Conservation (phyloP, 1,140 invertebrate genomes). For the Ceratosolen solmsi region DNA sequence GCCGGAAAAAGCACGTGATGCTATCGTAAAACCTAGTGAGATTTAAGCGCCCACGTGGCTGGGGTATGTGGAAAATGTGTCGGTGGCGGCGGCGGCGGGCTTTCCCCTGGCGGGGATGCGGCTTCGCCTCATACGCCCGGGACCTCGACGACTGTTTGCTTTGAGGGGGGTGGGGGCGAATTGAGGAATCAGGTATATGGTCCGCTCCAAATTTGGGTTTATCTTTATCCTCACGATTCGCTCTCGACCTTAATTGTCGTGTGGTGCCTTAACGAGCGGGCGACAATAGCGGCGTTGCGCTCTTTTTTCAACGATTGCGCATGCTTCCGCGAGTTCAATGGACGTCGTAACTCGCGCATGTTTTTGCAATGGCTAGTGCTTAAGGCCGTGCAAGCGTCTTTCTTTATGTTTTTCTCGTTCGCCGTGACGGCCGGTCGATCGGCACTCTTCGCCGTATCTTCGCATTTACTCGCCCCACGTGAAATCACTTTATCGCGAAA, state of each 20-base stretch:
- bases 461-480: no score
- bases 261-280: neutral
- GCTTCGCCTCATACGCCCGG: neutral
- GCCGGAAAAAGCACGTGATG: neutral
- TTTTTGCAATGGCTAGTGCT: no score
- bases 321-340: no score
- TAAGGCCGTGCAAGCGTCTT: no score
- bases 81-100: neutral
- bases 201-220: neutral
- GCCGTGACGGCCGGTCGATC: no score
- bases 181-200: conserved; percentile 6
- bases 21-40: conserved; percentile 6
- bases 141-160: neutral
- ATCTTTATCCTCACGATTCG: neutral
- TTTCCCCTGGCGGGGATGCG: conserved; percentile 4
- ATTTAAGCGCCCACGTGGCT: neutral
- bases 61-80: conserved; percentile 27
- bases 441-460: no score
- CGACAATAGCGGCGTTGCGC: neutral
- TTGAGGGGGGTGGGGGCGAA: neutral
- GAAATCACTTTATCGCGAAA: no score
- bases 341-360: no score
- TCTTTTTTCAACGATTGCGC: neutral
- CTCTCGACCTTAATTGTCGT: neutral
- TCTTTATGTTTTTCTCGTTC: no score